Conservation (phyloP, 2,888 invertebrate species). For the Scrobipalpa atriplicella region DNA sequence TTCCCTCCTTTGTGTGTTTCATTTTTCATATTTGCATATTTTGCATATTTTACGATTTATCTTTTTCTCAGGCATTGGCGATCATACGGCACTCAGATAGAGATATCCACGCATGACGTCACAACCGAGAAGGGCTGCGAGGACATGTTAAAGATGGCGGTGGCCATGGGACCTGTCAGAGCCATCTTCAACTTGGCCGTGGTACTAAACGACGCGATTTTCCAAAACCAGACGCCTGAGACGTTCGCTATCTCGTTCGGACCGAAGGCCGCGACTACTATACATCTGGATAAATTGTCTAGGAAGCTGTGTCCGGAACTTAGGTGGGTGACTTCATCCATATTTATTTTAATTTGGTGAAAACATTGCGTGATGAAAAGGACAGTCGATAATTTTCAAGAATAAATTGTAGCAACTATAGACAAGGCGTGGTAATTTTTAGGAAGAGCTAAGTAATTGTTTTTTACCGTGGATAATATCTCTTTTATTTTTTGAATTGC, state of each 20-base stretch:
- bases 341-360: too few relatives aligned
- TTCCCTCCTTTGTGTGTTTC: too few relatives aligned
- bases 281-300: conserved; percentile 20
- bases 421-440: too few relatives aligned
- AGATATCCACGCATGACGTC: conserved; percentile 26
- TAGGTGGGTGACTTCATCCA: not conserved
- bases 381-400: too few relatives aligned
- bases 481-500: too few relatives aligned
- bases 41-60: too few relatives aligned
- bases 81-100: not conserved
- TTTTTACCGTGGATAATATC: too few relatives aligned
- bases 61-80: conserved; percentile 12
- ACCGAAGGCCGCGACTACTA: conserved; percentile 85
- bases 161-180: conserved; percentile 83
- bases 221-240: conserved; percentile 86
- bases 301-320: conserved; percentile 17
- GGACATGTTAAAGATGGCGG: conserved; percentile 21
- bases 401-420: too few relatives aligned
- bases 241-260: conserved; percentile 83
- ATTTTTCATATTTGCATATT: too few relatives aligned
- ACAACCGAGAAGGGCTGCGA: conserved; percentile 22
- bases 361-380: too few relatives aligned
- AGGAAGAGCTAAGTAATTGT: too few relatives aligned
- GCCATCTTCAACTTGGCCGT: conserved; percentile 93
- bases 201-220: conserved; percentile 84